phyloP scores from a whole-genome alignment of 1,140 invertebrate genomes.

The Cherax destructor region DNA sequence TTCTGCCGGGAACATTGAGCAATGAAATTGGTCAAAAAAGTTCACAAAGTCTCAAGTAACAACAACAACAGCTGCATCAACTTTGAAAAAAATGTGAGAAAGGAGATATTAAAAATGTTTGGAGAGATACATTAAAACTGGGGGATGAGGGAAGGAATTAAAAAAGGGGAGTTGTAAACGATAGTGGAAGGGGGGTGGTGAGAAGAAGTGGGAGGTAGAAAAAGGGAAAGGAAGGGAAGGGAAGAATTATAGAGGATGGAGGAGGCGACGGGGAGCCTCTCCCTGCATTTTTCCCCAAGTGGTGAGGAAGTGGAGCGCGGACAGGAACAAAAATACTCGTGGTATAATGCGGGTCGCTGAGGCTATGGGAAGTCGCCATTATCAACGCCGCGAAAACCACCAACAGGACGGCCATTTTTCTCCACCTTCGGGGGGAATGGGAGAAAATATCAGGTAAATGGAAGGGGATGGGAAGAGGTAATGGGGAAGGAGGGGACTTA shows the following conservation, averaged over 20 bases:
- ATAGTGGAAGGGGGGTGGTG: background rate
- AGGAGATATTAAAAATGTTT: too few species aligned
- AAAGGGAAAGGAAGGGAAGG: background rate
- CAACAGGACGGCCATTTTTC: background rate
- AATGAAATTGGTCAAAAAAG: too few species aligned
- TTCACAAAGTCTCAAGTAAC: too few species aligned
- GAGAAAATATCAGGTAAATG: background rate
- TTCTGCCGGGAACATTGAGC: too few species aligned
- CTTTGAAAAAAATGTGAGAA: too few species aligned
- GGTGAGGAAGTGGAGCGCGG: background rate
- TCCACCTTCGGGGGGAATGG: background rate
- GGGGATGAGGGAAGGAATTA: background rate
- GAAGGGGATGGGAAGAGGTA: background rate
- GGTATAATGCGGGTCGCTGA: background rate
- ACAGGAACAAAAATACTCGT: background rate
- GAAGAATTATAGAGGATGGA: too few species aligned
- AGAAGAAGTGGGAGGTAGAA: background rate
- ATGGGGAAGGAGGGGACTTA: too few species aligned
- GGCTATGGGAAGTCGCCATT: background rate
- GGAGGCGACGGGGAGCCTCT: too few species aligned
- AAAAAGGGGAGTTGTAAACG: background rate
- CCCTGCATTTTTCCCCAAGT: too few species aligned
- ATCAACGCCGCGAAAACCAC: background rate
- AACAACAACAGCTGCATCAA: too few species aligned
- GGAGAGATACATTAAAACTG: too few species aligned